phyloP scores from a whole-genome alignment of 2,888 invertebrate species.

The Macrostomum cliftonense region DNA sequence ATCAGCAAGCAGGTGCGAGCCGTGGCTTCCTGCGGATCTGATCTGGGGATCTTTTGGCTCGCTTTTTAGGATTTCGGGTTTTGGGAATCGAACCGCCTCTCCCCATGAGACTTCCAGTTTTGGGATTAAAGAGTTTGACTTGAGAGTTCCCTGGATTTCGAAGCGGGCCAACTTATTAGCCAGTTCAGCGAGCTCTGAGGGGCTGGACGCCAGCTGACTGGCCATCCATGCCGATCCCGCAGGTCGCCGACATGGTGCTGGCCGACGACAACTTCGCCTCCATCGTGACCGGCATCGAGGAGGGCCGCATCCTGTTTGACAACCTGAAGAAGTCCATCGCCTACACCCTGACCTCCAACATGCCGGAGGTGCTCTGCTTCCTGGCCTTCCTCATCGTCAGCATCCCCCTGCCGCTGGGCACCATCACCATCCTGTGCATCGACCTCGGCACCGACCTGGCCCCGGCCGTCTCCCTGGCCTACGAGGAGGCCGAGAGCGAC shows the following conservation, averaged over 20 bases:
- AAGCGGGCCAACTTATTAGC: no score
- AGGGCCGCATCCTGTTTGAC: slow-evolving; percentile 3
- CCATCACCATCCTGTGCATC: slow-evolving; percentile 1
- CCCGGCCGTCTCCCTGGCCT: slow-evolving; percentile 5
- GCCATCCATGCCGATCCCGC: neutral
- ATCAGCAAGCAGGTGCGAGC: neutral
- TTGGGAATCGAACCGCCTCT: no score
- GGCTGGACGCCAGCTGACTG: no score
- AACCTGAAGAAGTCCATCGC: slow-evolving; percentile 4
- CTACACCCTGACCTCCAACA: slow-evolving; percentile 2
- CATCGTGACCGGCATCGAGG: slow-evolving; percentile 1
- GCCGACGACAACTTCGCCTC: slow-evolving; percentile 2
- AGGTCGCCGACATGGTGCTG: slow-evolving; percentile 3
- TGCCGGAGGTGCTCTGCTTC: slow-evolving; percentile 1
- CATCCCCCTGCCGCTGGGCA: slow-evolving; percentile 1
- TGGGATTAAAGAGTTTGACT: no score
- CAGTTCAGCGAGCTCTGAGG: no score
- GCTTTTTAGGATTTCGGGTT: no score
- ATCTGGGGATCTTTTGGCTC: no score
- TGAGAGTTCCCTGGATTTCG: no score
- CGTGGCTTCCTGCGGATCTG: no score
- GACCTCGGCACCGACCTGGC: slow-evolving; percentile 5
- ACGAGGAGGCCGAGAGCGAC: slow-evolving; percentile 5
- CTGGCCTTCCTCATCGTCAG: neutral
- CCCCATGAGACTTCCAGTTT: no score